Conservation (phyloP, 2,888 invertebrate genomes). For the Syrphus vitripennis region DNA sequence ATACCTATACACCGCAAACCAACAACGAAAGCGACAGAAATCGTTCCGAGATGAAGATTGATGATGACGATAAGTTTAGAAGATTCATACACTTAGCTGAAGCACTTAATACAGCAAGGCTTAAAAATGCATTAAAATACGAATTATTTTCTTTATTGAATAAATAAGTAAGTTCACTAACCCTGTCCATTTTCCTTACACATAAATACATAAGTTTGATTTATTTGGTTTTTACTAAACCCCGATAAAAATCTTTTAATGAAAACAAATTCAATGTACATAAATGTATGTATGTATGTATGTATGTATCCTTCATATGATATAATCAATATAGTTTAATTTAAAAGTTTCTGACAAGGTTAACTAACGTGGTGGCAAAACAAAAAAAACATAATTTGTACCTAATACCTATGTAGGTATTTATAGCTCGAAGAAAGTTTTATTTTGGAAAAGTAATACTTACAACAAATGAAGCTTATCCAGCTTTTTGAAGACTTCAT, state of each 20-base stretch:
- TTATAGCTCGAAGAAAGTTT: neutral
- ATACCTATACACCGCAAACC: slow-evolving; percentile 14
- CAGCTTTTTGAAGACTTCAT: slow-evolving; percentile 81
- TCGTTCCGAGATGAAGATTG: slow-evolving; percentile 49
- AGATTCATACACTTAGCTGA: slow-evolving; percentile 34
- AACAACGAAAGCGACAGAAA: neutral
- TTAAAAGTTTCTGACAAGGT: slow-evolving; percentile 11
- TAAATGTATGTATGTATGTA: neutral
- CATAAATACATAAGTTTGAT: neutral
- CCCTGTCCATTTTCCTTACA: neutral
- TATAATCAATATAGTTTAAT: neutral
- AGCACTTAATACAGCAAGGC: slow-evolving; percentile 40
- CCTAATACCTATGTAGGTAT: no score
- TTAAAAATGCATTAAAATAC: slow-evolving; percentile 60
- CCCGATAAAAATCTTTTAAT: neutral
- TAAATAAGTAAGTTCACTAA: neutral
- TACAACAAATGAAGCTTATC: slow-evolving; percentile 82
- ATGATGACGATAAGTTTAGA: slow-evolving; percentile 59
- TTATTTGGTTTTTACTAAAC: neutral
- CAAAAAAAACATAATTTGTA: neutral
- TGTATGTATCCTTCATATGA: neutral
- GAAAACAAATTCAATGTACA: neutral
- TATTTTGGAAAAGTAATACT: slow-evolving; percentile 75
- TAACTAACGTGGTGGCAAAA: neutral
- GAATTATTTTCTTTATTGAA: slow-evolving; percentile 32